These are phyloP conservation scores for Tineola bisselliella DNA, from an alignment of 2,888 invertebrate genomes.

Conservation along the genomic window DNA sequence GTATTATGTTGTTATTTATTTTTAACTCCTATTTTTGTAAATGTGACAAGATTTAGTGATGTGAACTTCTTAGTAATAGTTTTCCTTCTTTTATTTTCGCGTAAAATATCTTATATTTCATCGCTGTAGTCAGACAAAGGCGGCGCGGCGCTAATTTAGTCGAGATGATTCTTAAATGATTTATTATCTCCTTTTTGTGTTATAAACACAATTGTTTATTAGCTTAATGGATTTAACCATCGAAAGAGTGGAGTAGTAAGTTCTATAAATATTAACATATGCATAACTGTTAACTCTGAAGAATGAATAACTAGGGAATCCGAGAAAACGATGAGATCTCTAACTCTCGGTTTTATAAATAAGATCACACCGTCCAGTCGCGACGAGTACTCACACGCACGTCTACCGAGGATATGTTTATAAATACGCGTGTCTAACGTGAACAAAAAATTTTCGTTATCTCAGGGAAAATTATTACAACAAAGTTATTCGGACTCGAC, in stretches of 20 bases:
- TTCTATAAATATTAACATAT: not conserved
- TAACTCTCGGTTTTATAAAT: slow-evolving; percentile 52
- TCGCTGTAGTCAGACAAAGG: not conserved
- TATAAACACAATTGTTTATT: not conserved
- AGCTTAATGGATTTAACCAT: not conserved
- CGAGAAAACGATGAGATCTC: slow-evolving; percentile 37
- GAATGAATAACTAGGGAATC: not conserved
- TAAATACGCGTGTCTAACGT: slow-evolving; percentile 21
- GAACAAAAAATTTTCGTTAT: slow-evolving; percentile 27
- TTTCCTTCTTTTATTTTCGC: not conserved
- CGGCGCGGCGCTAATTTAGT: not conserved
- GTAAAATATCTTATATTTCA: not conserved
- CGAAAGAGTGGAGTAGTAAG: not conserved
- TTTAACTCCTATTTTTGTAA: too few species aligned
- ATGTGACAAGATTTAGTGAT: not conserved
- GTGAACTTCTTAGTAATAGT: not conserved
- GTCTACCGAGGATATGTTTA: slow-evolving; percentile 26
- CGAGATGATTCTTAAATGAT: not conserved
- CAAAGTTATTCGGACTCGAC: slow-evolving; percentile 19
- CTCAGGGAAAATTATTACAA: slow-evolving; percentile 15
- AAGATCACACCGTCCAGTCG: slow-evolving; percentile 53
- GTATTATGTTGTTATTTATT: not conserved
- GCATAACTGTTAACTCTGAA: not conserved
- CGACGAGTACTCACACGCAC: slow-evolving; percentile 35
- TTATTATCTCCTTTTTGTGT: not conserved